Conservation (phyloP, 2,113 vertebrate genomes). For the Siniperca chuatsi region DNA sequence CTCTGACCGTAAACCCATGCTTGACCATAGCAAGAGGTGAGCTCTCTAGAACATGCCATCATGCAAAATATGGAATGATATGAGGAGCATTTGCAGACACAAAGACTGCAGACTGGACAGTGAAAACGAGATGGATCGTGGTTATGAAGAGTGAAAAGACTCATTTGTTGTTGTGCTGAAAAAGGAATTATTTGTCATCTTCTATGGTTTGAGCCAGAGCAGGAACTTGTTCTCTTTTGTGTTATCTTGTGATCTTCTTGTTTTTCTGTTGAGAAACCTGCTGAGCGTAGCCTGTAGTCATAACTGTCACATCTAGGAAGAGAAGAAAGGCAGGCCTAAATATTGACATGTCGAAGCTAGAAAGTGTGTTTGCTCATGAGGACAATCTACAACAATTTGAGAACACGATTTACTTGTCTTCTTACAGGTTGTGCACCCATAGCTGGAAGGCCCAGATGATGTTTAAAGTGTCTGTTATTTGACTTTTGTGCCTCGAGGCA, state of each 20-base stretch:
- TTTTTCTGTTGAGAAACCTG: slow-evolving; percentile 64
- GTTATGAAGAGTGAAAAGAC: slow-evolving; percentile 36
- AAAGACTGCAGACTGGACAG: slow-evolving; percentile 32
- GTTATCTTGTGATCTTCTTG: slow-evolving; percentile 54
- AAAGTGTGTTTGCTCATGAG: slow-evolving; percentile 40
- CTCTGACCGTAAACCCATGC: slow-evolving; percentile 6
- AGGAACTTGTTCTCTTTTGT: slow-evolving; percentile 50
- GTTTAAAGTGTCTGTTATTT: slow-evolving; percentile 42
- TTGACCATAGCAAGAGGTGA: not conserved
- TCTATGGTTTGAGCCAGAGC: slow-evolving; percentile 18
- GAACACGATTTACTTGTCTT: slow-evolving; percentile 10
- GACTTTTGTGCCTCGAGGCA: slow-evolving; percentile 22
- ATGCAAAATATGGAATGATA: slow-evolving; percentile 17
- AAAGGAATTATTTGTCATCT: slow-evolving; percentile 24
- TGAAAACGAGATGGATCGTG: not conserved
- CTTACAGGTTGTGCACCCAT: not conserved
- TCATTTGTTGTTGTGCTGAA: slow-evolving; percentile 1
- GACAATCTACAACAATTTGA: slow-evolving; percentile 11
- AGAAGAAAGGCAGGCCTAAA: slow-evolving; percentile 22
- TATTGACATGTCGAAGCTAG: slow-evolving; percentile 28
- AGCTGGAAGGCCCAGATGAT: slow-evolving; percentile 25
- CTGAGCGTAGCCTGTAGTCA: slow-evolving; percentile 56
- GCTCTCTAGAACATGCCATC: not conserved
- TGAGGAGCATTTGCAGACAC: slow-evolving; percentile 2
- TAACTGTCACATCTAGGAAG: slow-evolving; percentile 59